Evolutionary conservation across 2,888 invertebrate genomes (phyloP).

Genomic region (Meghimatium bilineatum): DNA sequence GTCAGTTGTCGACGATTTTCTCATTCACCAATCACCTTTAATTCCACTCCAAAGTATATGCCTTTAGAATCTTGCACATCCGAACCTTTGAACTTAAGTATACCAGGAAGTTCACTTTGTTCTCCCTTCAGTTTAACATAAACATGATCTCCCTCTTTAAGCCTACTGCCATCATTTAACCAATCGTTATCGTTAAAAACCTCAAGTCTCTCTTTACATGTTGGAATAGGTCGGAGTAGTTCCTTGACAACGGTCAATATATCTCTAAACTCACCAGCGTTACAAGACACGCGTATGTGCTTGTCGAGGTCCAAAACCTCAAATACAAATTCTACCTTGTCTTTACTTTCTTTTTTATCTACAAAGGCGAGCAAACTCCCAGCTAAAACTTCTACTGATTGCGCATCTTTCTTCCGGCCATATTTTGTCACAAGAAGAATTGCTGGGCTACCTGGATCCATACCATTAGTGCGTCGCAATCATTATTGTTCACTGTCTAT

Average conservation of each 20-base stretch:
- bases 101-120: conserved; percentile 60
- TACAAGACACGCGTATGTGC: conserved; percentile 53
- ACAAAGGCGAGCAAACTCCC: conserved; percentile 60
- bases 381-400: conserved; percentile 62
- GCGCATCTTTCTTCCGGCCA: conserved; percentile 63
- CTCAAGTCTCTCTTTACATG: conserved; percentile 64
- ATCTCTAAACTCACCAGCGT: conserved; percentile 52
- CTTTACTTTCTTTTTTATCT: conserved; percentile 41
- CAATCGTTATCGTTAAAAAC: conserved; percentile 64
- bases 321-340: conserved; percentile 39
- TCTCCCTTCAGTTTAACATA: conserved; percentile 65
- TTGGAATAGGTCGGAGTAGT: conserved; percentile 65
- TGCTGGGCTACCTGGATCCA: conserved; percentile 45
- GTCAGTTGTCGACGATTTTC: neutral
- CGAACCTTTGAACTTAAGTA: conserved; percentile 64
- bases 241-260: conserved; percentile 54
- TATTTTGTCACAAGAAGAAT: conserved; percentile 61
- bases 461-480: neutral
- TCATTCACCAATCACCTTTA: conserved; percentile 56
- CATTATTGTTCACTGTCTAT: neutral
- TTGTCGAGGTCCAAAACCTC: conserved; percentile 41
- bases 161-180: conserved; percentile 62
- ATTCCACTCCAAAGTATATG: conserved; percentile 70
- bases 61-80: conserved; percentile 62
- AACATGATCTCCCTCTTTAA: conserved; percentile 62